Evolutionary conservation across 1,140 invertebrate genomes (phyloP).

Genomic region (Lycorma delicatula): DNA sequence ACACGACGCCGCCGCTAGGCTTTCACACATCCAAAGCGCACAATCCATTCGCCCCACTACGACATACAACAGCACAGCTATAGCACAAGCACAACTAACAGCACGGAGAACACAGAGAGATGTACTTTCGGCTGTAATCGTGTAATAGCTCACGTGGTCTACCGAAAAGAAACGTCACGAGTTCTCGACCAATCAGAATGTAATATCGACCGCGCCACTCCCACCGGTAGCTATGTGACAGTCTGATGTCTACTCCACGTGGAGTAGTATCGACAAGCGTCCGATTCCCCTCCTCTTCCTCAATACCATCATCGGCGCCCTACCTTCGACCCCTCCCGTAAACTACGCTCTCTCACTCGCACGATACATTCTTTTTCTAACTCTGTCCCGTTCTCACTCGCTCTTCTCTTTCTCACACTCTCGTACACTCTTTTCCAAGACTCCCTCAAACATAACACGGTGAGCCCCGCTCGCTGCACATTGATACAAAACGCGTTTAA

Average conservation of each 20-base stretch:
- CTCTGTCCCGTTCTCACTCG: background rate
- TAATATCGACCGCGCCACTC: background rate
- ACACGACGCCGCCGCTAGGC: background rate
- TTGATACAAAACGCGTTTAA: no score
- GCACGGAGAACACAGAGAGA: background rate
- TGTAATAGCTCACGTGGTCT: constrained; percentile 19
- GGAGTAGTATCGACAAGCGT: background rate
- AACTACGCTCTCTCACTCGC: background rate
- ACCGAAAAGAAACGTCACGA: constrained; percentile 16
- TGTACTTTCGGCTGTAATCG: constrained; percentile 14
- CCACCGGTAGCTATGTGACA: background rate
- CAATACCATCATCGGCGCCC: background rate
- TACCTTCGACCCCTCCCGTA: background rate
- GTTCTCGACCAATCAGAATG: constrained; percentile 11
- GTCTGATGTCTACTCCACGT: constrained; percentile 10
- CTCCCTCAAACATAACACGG: no score
- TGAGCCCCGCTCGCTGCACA: no score
- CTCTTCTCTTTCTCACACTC: background rate
- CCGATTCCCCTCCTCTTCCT: background rate
- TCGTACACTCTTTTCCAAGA: background rate
- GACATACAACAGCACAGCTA: no score
- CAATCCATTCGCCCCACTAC: background rate
- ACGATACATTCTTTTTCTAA: background rate
- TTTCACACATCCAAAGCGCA: background rate
- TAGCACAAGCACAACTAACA: background rate